These are phyloP conservation scores for Chloroceryle amazona DNA, from an alignment of 2,797 vertebrate genomes.

Conservation along the genomic window DNA sequence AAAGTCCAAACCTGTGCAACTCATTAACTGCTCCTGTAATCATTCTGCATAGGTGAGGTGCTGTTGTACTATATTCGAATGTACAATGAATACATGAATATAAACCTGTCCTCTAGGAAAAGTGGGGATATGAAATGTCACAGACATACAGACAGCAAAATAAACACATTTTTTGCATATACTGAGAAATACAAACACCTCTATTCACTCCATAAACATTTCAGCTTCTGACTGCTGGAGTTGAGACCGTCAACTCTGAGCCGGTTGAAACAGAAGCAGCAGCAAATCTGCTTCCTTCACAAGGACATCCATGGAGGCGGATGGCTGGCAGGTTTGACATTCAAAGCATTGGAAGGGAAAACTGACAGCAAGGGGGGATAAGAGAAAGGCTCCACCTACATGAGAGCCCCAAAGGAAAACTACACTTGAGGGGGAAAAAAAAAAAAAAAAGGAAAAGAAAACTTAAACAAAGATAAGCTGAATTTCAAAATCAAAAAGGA, in stretches of 20 bases:
- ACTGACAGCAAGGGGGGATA: not conserved
- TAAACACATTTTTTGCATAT: not conserved
- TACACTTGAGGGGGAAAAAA: not conserved
- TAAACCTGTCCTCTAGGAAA: not conserved
- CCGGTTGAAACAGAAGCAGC: not conserved
- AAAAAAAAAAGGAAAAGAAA: no score
- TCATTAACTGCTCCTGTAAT: not conserved
- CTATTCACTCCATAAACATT: not conserved
- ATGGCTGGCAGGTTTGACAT: slow-evolving; percentile 35
- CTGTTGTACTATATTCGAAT: not conserved
- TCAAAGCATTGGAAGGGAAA: slow-evolving; percentile 15
- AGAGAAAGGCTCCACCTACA: slow-evolving; percentile 32
- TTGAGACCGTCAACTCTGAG: not conserved
- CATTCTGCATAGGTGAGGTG: not conserved
- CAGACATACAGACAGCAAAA: not conserved
- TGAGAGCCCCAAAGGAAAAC: slow-evolving; percentile 29
- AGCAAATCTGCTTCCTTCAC: slow-evolving; percentile 15
- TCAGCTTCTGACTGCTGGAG: not conserved
- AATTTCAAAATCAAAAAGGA: slow-evolving; percentile 33
- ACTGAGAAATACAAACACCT: not conserved
- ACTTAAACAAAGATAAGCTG: not conserved
- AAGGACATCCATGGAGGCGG: slow-evolving; percentile 22
- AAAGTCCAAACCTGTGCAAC: not conserved
- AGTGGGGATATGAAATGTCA: not conserved
- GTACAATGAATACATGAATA: not conserved